Conservation (phyloP, 2,797 vertebrate species). For the Cossypha niveicapilla region DNA sequence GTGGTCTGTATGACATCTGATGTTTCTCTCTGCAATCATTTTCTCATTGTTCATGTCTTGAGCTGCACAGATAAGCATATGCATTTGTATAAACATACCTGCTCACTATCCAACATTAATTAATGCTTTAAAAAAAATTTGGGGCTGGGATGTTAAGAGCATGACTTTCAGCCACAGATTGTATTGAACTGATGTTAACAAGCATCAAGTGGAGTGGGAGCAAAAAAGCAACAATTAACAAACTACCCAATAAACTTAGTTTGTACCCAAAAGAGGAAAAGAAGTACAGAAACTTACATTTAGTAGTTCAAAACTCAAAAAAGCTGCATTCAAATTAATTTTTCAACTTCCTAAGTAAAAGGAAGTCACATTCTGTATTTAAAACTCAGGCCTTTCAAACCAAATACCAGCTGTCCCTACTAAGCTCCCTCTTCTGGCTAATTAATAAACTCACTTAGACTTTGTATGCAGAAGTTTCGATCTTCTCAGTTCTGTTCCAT, state of each 20-base stretch:
- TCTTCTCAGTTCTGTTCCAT: not conserved
- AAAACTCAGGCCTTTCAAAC: not conserved
- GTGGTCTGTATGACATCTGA: not conserved
- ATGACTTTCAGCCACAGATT: not conserved
- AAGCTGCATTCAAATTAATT: not conserved
- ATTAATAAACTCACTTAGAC: not conserved
- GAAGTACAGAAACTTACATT: not conserved
- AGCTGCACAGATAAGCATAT: not conserved
- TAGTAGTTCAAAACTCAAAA: not conserved
- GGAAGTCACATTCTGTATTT: not conserved
- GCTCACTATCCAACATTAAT: not conserved
- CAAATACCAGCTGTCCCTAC: not conserved
- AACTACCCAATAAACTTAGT: not conserved
- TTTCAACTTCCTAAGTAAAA: not conserved
- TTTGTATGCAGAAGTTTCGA: not conserved
- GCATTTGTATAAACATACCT: not conserved
- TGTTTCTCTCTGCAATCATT: not conserved
- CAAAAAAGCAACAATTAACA: not conserved
- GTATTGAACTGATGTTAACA: not conserved
- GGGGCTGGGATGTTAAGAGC: not conserved
- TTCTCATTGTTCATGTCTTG: not conserved
- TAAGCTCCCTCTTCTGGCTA: slow-evolving; percentile 57
- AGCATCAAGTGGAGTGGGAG: not conserved
- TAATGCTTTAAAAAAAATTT: not conserved
- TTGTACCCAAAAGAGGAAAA: not conserved